phyloP scores from a whole-genome alignment of 2,113 vertebrate genomes.

The Psettodes erumei region DNA sequence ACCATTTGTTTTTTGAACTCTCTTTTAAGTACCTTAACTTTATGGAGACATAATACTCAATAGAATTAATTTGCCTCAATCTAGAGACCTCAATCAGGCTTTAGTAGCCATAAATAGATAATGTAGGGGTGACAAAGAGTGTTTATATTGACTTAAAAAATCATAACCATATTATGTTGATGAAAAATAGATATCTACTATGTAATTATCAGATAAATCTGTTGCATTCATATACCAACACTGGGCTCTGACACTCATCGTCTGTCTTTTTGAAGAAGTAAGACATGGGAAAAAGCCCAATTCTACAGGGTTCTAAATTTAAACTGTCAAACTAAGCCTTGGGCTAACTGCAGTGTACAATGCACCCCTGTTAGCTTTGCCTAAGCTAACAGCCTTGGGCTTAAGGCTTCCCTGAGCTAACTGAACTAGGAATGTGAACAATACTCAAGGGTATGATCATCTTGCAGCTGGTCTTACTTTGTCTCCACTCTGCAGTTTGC shows the following conservation, averaged over 20 bases:
- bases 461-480: slow-evolving; percentile 18
- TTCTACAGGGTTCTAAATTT: neutral
- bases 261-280: neutral
- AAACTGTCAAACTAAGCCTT: neutral
- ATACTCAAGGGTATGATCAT: neutral
- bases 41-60: neutral
- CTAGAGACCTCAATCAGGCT: neutral
- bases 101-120: neutral
- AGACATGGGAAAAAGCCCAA: neutral
- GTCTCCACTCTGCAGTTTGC: neutral
- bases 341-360: neutral
- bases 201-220: neutral
- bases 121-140: neutral
- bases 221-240: neutral
- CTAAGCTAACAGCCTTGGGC: neutral
- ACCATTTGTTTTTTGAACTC: neutral
- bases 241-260: too few relatives aligned
- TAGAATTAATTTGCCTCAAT: too few relatives aligned
- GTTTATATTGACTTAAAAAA: too few relatives aligned
- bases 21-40: neutral
- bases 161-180: too few relatives aligned
- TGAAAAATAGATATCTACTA: neutral
- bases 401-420: neutral
- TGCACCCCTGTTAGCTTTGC: too few relatives aligned
- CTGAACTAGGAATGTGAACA: slow-evolving; percentile 6